Conservation (phyloP, 1,140 invertebrate species). For the Linepithema humile region DNA sequence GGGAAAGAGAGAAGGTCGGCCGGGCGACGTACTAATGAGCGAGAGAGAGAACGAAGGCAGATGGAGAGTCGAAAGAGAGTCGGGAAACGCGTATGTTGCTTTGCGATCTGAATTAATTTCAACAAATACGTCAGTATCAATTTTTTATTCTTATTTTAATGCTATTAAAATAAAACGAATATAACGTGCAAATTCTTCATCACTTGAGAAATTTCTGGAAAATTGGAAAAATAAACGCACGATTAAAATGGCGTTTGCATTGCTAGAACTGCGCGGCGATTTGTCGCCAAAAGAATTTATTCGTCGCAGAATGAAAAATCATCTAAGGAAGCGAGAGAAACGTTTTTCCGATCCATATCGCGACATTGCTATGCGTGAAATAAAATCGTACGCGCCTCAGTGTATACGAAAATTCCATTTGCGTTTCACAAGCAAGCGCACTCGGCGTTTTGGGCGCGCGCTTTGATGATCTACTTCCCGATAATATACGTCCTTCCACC, state of each 20-base stretch:
- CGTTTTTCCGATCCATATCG: neutral
- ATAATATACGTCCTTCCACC: slow-evolving; percentile 35
- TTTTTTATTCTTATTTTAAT: too few species aligned
- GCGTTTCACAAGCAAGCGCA: neutral
- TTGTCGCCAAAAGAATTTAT: too few species aligned
- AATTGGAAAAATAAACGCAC: too few species aligned
- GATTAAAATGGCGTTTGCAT: too few species aligned
- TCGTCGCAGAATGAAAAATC: too few species aligned
- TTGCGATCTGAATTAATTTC: neutral
- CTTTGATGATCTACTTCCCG: slow-evolving; percentile 48
- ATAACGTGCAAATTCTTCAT: too few species aligned
- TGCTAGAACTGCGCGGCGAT: too few species aligned
- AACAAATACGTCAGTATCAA: too few species aligned
- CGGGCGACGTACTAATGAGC: neutral
- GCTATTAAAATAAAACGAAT: too few species aligned
- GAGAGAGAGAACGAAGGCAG: slow-evolving; percentile 15
- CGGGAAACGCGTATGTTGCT: neutral
- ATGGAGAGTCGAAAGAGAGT: neutral
- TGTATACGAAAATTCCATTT: neutral
- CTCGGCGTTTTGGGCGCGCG: neutral
- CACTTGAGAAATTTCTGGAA: too few species aligned
- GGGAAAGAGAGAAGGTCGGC: slow-evolving; percentile 9
- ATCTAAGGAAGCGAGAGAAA: too few species aligned
- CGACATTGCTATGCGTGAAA: neutral
- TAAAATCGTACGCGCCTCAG: neutral